Evolutionary conservation across 1,140 invertebrate genomes (phyloP).

Genomic region (Aphis craccivora): DNA sequence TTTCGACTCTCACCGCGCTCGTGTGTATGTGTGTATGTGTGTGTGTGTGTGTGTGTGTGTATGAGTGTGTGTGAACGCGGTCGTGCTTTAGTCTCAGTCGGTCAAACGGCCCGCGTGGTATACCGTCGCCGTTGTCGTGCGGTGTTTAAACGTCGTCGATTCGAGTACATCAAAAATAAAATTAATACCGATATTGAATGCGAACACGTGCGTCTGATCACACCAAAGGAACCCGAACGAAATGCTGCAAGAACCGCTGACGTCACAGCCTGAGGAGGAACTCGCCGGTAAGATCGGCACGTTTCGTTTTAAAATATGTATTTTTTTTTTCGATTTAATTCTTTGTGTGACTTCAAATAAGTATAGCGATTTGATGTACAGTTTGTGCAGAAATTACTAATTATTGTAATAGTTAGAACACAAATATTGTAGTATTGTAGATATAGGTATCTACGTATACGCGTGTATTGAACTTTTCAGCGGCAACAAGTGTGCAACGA

Average conservation of each 20-base stretch:
- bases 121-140: neutral
- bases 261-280: conserved; percentile 4
- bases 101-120: conserved; percentile 37
- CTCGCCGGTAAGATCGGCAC: neutral
- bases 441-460: neutral
- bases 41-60: neutral
- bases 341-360: too few species aligned
- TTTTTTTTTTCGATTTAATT: neutral
- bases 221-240: neutral
- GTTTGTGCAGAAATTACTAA: too few species aligned
- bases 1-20: conserved; percentile 18
- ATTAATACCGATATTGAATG: neutral
- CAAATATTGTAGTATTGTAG: neutral
- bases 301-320: neutral
- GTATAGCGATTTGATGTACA: too few species aligned
- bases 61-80: neutral
- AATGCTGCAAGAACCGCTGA: neutral
- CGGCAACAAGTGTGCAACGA: neutral
- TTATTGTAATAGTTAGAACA: neutral
- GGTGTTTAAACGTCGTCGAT: neutral
- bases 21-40: neutral
- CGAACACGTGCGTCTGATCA: neutral
- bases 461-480: neutral
- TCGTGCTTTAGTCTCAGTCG: conserved; percentile 52
- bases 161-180: neutral